phyloP scores from a whole-genome alignment of 2,113 vertebrate species.

The Turdus rufiventris region DNA sequence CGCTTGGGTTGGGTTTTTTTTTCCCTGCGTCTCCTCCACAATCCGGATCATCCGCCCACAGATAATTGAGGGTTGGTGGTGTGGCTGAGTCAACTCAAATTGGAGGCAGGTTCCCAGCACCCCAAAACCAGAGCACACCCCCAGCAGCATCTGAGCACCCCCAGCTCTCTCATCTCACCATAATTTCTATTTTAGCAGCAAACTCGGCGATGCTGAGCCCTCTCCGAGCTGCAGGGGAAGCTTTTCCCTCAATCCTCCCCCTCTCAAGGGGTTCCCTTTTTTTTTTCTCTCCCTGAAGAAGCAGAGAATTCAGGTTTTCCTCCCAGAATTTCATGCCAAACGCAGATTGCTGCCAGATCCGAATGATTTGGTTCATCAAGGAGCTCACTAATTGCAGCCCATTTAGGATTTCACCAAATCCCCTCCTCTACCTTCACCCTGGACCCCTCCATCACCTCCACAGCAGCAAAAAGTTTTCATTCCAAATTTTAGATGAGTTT shows the following conservation, averaged over 20 bases:
- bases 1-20: background rate
- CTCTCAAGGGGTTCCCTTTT: background rate
- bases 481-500: background rate
- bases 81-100: background rate
- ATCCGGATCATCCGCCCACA: conserved; percentile 44
- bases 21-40: background rate
- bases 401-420: accelerated
- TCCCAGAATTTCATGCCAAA: accelerated
- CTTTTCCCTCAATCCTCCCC: accelerated
- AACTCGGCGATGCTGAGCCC: accelerated
- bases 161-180: accelerated
- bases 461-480: accelerated
- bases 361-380: accelerated
- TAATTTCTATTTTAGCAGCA: accelerated
- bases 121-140: background rate
- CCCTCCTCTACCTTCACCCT: background rate
- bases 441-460: accelerated
- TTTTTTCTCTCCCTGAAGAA: background rate
- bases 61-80: conserved; percentile 34
- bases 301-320: background rate
- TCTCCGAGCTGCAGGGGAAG: background rate
- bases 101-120: background rate
- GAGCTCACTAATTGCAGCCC: background rate
- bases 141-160: background rate
- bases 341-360: accelerated